Evolutionary conservation across 35 echinoderm and acorn worm species (phyloP).

Genomic region (Ophioderma brevispina): DNA sequence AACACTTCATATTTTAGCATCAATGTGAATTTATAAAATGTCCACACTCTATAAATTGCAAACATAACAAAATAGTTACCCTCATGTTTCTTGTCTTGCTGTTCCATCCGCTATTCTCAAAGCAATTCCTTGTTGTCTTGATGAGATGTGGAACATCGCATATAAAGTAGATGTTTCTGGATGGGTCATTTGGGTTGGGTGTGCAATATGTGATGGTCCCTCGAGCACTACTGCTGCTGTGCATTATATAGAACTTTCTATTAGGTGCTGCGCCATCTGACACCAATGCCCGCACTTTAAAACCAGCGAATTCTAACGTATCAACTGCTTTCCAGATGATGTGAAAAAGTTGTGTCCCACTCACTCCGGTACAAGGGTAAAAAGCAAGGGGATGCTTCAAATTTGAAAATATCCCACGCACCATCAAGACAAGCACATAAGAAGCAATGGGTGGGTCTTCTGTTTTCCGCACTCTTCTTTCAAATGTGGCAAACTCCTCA

Average conservation of each 20-base stretch:
- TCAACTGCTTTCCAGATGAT: slow-evolving; percentile 7
- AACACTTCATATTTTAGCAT: no score
- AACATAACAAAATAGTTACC: no score
- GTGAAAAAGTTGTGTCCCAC: slow-evolving; percentile 38
- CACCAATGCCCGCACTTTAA: slow-evolving; percentile 44
- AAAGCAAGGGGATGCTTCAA: neutral
- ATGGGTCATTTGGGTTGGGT: neutral
- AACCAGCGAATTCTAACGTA: slow-evolving; percentile 19
- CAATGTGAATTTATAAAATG: no score
- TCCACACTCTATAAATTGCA: no score
- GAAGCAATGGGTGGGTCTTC: neutral
- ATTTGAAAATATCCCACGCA: neutral
- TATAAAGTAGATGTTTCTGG: slow-evolving; percentile 56
- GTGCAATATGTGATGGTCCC: neutral
- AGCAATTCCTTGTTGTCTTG: slow-evolving; percentile 51
- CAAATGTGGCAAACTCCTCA: slow-evolving; percentile 10
- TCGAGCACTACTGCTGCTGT: neutral
- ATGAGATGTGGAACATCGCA: slow-evolving; percentile 63
- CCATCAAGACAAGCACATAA: slow-evolving; percentile 35
- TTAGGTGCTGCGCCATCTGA: slow-evolving; percentile 51
- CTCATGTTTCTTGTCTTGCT: slow-evolving; percentile 39
- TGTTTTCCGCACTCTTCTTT: neutral
- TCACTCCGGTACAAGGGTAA: neutral
- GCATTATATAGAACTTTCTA: slow-evolving; percentile 45
- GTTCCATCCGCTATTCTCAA: slow-evolving; percentile 63